Percentiles rank a stretch among this genome's conserved stretches.
These are phyloP conservation scores for Amphiprion clarkii DNA, from an alignment of 2,797 vertebrate genomes.

Conservation along the genomic window DNA sequence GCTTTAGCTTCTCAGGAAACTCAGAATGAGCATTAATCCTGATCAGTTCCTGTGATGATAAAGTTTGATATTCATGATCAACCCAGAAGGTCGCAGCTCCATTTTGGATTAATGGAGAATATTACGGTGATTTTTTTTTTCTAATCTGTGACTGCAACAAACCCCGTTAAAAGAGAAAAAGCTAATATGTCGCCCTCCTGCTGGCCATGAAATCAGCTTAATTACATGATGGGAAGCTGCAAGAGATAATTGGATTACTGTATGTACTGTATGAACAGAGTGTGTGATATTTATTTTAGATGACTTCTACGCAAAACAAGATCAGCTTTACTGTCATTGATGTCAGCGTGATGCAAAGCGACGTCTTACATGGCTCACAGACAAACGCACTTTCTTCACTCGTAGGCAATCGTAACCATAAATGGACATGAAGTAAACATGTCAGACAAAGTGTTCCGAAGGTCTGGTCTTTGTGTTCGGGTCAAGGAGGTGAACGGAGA, in stretches of 20 bases:
- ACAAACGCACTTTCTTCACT: not conserved
- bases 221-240: conserved; percentile 16
- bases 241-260: conserved; percentile 24
- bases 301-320: not conserved
- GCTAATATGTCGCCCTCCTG: not conserved
- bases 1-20: not conserved
- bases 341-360: no score
- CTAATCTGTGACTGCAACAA: no score
- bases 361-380: not conserved
- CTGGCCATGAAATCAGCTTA: conserved; percentile 19
- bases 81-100: not conserved
- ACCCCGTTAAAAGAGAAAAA: no score
- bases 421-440: not conserved
- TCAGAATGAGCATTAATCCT: not conserved
- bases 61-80: not conserved
- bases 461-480: not conserved
- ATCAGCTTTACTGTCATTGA: not conserved
- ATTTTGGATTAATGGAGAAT: not conserved
- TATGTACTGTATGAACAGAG: not conserved
- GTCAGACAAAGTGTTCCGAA: not conserved
- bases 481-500: conserved; percentile 18
- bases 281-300: not conserved
- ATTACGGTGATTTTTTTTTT: not conserved
- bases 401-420: not conserved
- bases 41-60: not conserved